Base-by-base conservation (phyloP, 1,140 invertebrate species). In the Drosophila triauraria region DNA sequence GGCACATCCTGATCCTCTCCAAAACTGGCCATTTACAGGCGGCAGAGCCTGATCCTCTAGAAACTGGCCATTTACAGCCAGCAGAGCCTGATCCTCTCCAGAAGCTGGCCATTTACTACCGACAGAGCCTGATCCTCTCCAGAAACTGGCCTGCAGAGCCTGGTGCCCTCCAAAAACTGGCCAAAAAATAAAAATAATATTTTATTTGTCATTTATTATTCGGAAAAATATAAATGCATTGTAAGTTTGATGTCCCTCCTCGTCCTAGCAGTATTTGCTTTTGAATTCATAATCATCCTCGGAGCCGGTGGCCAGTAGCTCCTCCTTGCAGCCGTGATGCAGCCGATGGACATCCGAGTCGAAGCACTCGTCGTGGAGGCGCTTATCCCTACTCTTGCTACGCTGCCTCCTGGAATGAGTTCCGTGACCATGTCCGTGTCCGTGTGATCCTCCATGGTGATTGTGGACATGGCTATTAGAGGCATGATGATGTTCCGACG, bases 221-320 rank as follows among this genome's bases (percentile, higher is more conserved):
- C 23, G 32, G 32, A 38, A 38, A 54, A 54, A 54, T 38, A 54
- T 54, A 54, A 54, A 70, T 69, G 47, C 48, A 46, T 17, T 23
- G 2, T 40, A 23, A 17, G 0, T n/a, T 35, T 27, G 4, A 0
- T n/a, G 8, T 51, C 9, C 13, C 23, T 46, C 17, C 12, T 9
- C 3, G n/a, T 8, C 50, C 72, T 71, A 91, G 42, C 78, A 85
- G 35, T 88, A 91, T 64, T 91, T 82, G 64, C 56, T 75, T 43
- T 91, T 91, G 43, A 90, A 91, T 40, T 91, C 90, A 10, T 62
- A 91, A 25, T 91, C 84, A 58, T 91, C 88, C 13, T 91, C 90
- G 2, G 84, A 87, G 13, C 56, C 82, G 20, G 75, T 88, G 42
- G 42, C 69, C 54, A 91, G 42, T 13, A 91, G 64, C n/a, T 76